Evolutionary conservation across 2,888 invertebrate species (phyloP).

Genomic region (Thyatira batis): DNA sequence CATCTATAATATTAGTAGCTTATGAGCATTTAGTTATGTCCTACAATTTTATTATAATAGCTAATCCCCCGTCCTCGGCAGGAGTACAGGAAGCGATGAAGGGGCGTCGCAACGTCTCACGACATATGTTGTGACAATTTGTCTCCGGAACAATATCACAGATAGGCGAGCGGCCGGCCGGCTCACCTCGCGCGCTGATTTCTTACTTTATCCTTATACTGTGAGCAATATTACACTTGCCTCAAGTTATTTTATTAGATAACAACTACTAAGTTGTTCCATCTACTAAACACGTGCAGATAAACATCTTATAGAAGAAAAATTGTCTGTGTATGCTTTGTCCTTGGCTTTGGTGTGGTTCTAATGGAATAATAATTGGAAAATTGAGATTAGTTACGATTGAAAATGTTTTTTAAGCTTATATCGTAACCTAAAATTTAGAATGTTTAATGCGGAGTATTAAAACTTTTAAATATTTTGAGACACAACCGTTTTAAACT

Average conservation of each 20-base stretch:
- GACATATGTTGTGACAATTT: slow-evolving; percentile 54
- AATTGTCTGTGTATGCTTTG: too few relatives aligned
- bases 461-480: too few relatives aligned
- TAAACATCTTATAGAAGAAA: too few relatives aligned
- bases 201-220: slow-evolving; percentile 4
- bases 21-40: not conserved
- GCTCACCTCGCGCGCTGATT: slow-evolving; percentile 33
- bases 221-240: slow-evolving; percentile 1
- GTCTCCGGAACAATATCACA: slow-evolving; percentile 46
- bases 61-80: slow-evolving; percentile 13
- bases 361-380: too few relatives aligned
- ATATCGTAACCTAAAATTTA: too few relatives aligned
- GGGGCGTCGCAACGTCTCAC: slow-evolving; percentile 32
- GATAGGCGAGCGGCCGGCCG: slow-evolving; percentile 10
- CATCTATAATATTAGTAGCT: not conserved
- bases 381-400: too few relatives aligned
- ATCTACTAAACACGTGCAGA: too few relatives aligned
- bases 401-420: too few relatives aligned
- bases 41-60: not conserved
- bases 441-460: too few relatives aligned
- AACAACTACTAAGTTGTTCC: too few relatives aligned
- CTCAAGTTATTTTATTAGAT: slow-evolving; percentile 3
- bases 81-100: slow-evolving; percentile 22
- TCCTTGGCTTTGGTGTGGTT: too few relatives aligned
- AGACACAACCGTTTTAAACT: too few relatives aligned